phyloP scores from a whole-genome alignment of 2,113 vertebrate species.

The Phrynosoma blainvillii region DNA sequence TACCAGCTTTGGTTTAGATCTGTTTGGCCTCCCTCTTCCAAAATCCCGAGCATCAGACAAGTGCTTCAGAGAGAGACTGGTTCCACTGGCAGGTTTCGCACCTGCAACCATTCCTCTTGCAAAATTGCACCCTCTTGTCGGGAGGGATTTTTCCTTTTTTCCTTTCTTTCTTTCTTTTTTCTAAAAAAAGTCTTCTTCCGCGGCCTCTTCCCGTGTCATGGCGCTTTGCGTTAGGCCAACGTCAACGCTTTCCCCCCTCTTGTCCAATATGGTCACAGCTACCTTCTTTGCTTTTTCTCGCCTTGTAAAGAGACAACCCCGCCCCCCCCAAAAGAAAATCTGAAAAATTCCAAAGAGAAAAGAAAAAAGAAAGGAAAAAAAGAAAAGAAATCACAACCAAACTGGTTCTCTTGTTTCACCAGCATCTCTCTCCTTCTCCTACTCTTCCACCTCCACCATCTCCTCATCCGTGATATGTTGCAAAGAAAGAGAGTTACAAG shows the following conservation, averaged over 20 bases:
- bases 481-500: slow-evolving; percentile 77
- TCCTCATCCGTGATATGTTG: slow-evolving; percentile 62
- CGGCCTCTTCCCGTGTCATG: neutral
- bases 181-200: slow-evolving; percentile 39
- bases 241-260: slow-evolving; percentile 33
- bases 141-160: neutral
- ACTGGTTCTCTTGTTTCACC: slow-evolving; percentile 60
- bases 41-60: slow-evolving; percentile 66
- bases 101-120: neutral
- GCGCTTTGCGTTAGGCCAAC: slow-evolving; percentile 3
- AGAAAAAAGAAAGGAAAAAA: neutral
- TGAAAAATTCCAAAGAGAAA: slow-evolving; percentile 42
- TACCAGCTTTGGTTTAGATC: slow-evolving; percentile 75
- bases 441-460: slow-evolving; percentile 16
- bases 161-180: too few relatives aligned
- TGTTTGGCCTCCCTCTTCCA: slow-evolving; percentile 64
- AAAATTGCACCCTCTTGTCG: slow-evolving; percentile 8
- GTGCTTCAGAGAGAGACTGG: slow-evolving; percentile 63
- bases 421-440: neutral
- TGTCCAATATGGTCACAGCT: slow-evolving; percentile 12
- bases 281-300: slow-evolving; percentile 51
- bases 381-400: slow-evolving; percentile 58
- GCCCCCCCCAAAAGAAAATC: slow-evolving; percentile 45
- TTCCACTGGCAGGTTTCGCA: neutral
- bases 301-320: slow-evolving; percentile 45